A percentile compares a stretch with the other conserved stretches of the same genome.
Conservation (phyloP, 2,888 invertebrate genomes). For the Mylabris sibirica region DNA sequence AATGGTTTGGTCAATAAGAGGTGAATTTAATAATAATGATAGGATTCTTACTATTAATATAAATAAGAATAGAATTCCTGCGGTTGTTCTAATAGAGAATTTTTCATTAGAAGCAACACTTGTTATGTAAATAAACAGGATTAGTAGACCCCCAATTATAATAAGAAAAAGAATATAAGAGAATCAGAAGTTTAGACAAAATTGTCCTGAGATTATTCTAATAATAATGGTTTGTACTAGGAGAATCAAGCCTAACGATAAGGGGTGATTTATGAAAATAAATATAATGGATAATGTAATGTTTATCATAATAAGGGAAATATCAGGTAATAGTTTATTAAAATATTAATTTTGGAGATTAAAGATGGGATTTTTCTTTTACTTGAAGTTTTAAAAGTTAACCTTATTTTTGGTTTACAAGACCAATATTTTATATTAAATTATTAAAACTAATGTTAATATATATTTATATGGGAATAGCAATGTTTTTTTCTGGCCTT, state of each 20-base stretch:
- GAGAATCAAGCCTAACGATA: constrained; percentile 66
- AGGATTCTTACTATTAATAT: constrained; percentile 33
- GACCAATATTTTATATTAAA: constrained; percentile 71
- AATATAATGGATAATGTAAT: constrained; percentile 58
- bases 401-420: constrained; percentile 72
- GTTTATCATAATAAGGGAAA: constrained; percentile 48
- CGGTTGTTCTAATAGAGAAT: constrained; percentile 59
- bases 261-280: constrained; percentile 63
- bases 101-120: constrained; percentile 70
- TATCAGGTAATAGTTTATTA: constrained; percentile 69
- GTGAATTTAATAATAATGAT: no score
- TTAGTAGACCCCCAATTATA: constrained; percentile 70
- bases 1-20: not conserved
- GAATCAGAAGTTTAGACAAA: constrained; percentile 67
- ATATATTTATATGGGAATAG: constrained; percentile 60
- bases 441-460: constrained; percentile 70
- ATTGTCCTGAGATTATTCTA: constrained; percentile 62
- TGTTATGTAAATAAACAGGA: constrained; percentile 72
- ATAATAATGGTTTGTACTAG: constrained; percentile 65
- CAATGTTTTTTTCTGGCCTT: constrained; percentile 64
- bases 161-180: constrained; percentile 70
- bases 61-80: constrained; percentile 44
- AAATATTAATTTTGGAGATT: constrained; percentile 78
- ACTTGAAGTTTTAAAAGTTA: constrained; percentile 69
- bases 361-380: constrained; percentile 66